Evolutionary conservation across 1,140 invertebrate species (phyloP).

Genomic region (Sinella curviseta): DNA sequence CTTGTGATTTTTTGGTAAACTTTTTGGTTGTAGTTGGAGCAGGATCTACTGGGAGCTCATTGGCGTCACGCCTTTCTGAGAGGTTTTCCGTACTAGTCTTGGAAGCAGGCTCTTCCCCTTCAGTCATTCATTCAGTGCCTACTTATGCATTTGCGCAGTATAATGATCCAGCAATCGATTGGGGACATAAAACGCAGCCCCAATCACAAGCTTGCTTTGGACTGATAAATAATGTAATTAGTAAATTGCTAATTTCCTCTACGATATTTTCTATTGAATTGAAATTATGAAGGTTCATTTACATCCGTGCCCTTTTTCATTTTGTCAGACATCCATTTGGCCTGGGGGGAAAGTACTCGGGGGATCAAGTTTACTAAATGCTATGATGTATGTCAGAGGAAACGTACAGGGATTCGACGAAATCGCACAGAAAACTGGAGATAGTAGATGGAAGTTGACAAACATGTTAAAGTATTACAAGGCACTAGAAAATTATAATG

Average conservation of each 20-base stretch:
- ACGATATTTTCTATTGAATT: not conserved
- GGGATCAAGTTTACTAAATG: slow-evolving; percentile 36
- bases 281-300: too few species aligned
- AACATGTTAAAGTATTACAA: slow-evolving; percentile 38
- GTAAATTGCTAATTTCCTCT: not conserved
- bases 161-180: slow-evolving; percentile 32
- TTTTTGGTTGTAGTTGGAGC: too few species aligned
- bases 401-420: slow-evolving; percentile 44
- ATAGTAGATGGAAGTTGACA: slow-evolving; percentile 34
- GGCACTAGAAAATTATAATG: slow-evolving; percentile 41
- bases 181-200: slow-evolving; percentile 32
- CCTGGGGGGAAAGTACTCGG: slow-evolving; percentile 31
- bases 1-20: slow-evolving; percentile 51
- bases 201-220: slow-evolving; percentile 35
- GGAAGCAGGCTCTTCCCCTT: slow-evolving; percentile 65
- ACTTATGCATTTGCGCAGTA: slow-evolving; percentile 14
- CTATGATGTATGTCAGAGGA: slow-evolving; percentile 43
- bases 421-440: slow-evolving; percentile 34
- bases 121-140: slow-evolving; percentile 13
- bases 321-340: slow-evolving; percentile 18
- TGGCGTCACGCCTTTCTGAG: slow-evolving; percentile 67
- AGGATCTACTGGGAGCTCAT: slow-evolving; percentile 77
- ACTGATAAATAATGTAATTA: slow-evolving; percentile 40
- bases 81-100: slow-evolving; percentile 65
- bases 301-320: not conserved